Evolutionary conservation across 2,113 vertebrate species (phyloP).

Genomic region (Choloepus hoffmanni): DNA sequence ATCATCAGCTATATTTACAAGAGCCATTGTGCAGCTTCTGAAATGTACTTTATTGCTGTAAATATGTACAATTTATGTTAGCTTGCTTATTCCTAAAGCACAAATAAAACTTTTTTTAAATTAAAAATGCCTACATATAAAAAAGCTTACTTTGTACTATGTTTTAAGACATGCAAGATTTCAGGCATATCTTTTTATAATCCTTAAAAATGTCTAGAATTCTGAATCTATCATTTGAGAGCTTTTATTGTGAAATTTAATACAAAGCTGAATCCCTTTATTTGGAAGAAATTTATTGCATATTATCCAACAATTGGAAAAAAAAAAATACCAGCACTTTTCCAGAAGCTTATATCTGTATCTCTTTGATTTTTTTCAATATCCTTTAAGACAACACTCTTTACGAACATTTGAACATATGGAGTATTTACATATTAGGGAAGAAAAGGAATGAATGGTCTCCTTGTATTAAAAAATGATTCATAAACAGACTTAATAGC

Average conservation of each 20-base stretch:
- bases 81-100: slow-evolving; percentile 72
- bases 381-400: slow-evolving; percentile 53
- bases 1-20: slow-evolving; percentile 53
- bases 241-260: slow-evolving; percentile 68
- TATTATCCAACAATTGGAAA: slow-evolving; percentile 35
- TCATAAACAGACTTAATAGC: slow-evolving; percentile 36
- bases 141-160: slow-evolving; percentile 57
- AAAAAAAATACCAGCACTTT: slow-evolving; percentile 42
- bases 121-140: slow-evolving; percentile 64
- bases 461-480: slow-evolving; percentile 64
- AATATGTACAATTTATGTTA: slow-evolving; percentile 71
- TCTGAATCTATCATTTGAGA: slow-evolving; percentile 46
- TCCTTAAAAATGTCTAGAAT: slow-evolving; percentile 50
- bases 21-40: slow-evolving; percentile 70
- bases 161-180: slow-evolving; percentile 48
- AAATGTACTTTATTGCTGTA: slow-evolving; percentile 75
- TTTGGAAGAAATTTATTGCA: slow-evolving; percentile 59
- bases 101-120: slow-evolving; percentile 70
- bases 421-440: background rate
- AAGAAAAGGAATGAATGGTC: background rate
- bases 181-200: slow-evolving; percentile 57
- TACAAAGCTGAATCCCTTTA: slow-evolving; percentile 38
- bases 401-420: slow-evolving; percentile 63
- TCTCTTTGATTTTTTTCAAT: background rate
- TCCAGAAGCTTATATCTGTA: slow-evolving; percentile 64